Conservation (phyloP, 2,888 invertebrate species). For the Zonitis immaculata region DNA sequence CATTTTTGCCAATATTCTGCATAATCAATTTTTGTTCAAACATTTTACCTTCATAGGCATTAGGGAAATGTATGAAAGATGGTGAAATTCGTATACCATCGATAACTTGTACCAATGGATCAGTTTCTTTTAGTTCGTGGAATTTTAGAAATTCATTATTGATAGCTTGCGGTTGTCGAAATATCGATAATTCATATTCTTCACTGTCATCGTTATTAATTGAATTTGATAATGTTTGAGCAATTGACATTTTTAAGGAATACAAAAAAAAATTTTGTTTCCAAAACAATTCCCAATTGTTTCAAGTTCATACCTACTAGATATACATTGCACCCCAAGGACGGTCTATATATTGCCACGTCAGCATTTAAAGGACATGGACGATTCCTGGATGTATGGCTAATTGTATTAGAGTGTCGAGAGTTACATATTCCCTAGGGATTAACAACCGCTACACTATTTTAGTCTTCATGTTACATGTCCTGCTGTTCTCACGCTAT, state of each 20-base stretch:
- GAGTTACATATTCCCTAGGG: constrained; percentile 32
- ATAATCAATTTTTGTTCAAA: constrained; percentile 40
- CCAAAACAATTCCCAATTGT: constrained; percentile 1
- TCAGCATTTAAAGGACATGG: constrained; percentile 18
- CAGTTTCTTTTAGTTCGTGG: background rate
- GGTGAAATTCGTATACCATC: constrained; percentile 43
- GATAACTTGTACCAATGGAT: constrained; percentile 8
- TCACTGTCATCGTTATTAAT: too few relatives aligned
- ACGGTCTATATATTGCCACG: constrained; percentile 12
- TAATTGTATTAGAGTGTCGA: constrained; percentile 35
- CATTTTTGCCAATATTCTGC: constrained; percentile 41
- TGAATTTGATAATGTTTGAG: too few relatives aligned
- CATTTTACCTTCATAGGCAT: constrained; percentile 46
- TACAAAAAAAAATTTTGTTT: too few relatives aligned
- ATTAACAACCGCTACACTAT: constrained; percentile 12
- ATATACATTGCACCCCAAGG: constrained; percentile 19
- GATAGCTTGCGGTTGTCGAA: background rate
- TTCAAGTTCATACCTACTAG: constrained; percentile 6
- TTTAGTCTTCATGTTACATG: constrained; percentile 18
- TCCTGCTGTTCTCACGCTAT: constrained; percentile 20
- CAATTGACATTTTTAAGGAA: too few relatives aligned
- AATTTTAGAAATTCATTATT: background rate
- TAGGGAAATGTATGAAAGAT: constrained; percentile 42
- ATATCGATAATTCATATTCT: background rate
- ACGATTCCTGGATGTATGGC: constrained; percentile 5